Evolutionary conservation across 2,888 invertebrate species (phyloP).

Genomic region (Oxytorus armatus): DNA sequence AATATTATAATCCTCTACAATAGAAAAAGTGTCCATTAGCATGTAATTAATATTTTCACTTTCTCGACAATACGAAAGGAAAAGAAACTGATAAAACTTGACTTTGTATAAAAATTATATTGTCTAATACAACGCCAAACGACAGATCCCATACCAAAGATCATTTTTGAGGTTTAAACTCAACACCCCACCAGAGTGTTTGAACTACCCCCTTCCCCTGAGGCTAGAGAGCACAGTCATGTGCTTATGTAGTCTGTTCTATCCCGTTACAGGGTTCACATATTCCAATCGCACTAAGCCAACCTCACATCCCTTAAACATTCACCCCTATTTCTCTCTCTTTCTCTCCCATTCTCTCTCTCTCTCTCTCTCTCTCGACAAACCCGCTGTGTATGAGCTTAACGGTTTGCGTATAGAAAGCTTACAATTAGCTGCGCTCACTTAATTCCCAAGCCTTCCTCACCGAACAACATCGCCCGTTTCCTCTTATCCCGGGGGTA

Average conservation of each 20-base stretch:
- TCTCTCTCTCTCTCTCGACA: conserved; percentile 17
- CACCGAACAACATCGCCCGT: conserved; percentile 42
- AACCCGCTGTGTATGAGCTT: conserved; percentile 54
- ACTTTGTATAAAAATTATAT: background rate
- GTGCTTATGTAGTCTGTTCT: conserved; percentile 35
- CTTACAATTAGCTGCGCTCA: conserved; percentile 63
- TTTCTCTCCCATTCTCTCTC: conserved; percentile 25
- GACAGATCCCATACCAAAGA: conserved; percentile 44
- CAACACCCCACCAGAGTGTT: conserved; percentile 46
- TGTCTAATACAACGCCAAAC: background rate
- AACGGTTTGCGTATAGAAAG: conserved; percentile 63
- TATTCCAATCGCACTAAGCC: conserved; percentile 64
- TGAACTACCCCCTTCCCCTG: conserved; percentile 40
- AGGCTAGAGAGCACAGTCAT: conserved; percentile 22
- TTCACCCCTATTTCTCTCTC: conserved; percentile 26
- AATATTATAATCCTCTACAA: too few relatives aligned
- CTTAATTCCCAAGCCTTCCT: conserved; percentile 57
- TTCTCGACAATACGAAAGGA: too few relatives aligned
- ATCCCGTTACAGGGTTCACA: conserved; percentile 50
- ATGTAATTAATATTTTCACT: too few relatives aligned
- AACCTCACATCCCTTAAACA: conserved; percentile 10
- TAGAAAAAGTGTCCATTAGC: too few relatives aligned
- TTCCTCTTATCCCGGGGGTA: conserved; percentile 46
- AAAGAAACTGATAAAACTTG: background rate
- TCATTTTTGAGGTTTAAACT: conserved; percentile 39